Base-by-base conservation (phyloP, 2,797 vertebrate genomes). In the Aulostomus chinensis region DNA sequence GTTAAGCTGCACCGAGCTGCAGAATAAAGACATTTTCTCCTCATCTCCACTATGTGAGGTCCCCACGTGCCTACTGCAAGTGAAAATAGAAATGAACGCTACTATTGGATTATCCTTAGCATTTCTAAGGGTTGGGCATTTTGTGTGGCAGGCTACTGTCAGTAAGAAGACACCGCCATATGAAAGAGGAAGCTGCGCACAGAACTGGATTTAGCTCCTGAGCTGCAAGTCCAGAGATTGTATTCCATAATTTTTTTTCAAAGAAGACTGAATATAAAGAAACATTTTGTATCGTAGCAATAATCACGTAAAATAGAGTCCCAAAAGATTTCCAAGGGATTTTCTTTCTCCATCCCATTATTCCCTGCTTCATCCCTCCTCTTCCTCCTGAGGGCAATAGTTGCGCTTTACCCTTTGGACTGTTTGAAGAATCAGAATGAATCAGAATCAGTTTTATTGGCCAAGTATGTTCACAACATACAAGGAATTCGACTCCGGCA, bases 1-100 rank as follows among this genome's bases (percentile, higher is more conserved):
- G 16, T 48, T 68, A 68, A 86, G 76, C 69, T 33, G 60, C 45
- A 7, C 49, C 9, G 62, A 77, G 78, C 42, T 29, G 56, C 45
- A 32, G 55, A 62, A 81, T 72, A 58, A 78, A 75, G 50, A 70
- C 21, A 17, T 52, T 58, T 63, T 39, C 34, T 12, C 29, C 39
- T 60, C 45, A 37, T 53, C 46, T 47, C 56, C 41, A 35, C 58
- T 3, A 15, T 45, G 57, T n/a, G 42, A 56, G 55, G 55, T 57
- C 61, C 57, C 52, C 20, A 33, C 35, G 70, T 32, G 22, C 77
- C 55, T 35, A 21, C 20, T 39, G 53, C 29, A 21, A 56, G 53
- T 62, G 52, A 61, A 82, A 75, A 78, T 78, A 67, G 42, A 78
- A 76, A 68, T 54, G 39, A 67, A 75, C 62, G 65, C 51, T 74